These are phyloP conservation scores for Physella acuta DNA, from an alignment of 1,140 invertebrate genomes.

Conservation along the genomic window DNA sequence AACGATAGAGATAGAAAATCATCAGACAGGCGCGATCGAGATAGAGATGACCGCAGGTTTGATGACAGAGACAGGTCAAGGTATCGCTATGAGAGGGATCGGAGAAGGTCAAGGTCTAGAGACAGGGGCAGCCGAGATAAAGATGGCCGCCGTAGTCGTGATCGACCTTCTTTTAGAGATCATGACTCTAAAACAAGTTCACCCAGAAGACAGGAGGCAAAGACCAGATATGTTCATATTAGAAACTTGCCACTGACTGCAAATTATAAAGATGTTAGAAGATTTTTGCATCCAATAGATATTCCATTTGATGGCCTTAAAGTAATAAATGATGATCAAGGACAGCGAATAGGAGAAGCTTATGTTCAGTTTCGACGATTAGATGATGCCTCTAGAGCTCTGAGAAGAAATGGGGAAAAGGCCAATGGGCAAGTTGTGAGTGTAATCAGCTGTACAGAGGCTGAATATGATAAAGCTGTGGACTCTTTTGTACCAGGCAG, in stretches of 20 bases:
- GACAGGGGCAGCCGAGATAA: conserved; percentile 28
- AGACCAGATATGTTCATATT: conserved; percentile 26
- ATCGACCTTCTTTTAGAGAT: conserved; percentile 19
- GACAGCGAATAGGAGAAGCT: conserved; percentile 76
- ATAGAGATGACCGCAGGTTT: conserved; percentile 27
- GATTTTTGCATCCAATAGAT: conserved; percentile 76
- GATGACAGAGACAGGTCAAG: conserved; percentile 22
- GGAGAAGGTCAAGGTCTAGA: conserved; percentile 25
- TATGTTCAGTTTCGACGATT: conserved; percentile 74
- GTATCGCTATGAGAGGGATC: conserved; percentile 32
- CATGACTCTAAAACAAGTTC: conserved; percentile 13
- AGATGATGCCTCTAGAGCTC: conserved; percentile 70
- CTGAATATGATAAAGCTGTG: conserved; percentile 48
- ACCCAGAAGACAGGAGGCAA: neutral
- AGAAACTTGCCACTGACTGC: conserved; percentile 44
- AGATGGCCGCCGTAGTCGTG: conserved; percentile 23
- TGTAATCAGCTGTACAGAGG: conserved; percentile 39
- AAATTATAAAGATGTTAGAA: conserved; percentile 70
- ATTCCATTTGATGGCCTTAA: conserved; percentile 83
- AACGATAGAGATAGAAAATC: conserved; percentile 26
- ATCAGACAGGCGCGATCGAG: conserved; percentile 27
- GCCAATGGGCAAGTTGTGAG: conserved; percentile 46
- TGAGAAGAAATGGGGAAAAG: conserved; percentile 63
- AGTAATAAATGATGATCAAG: conserved; percentile 77
- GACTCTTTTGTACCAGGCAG: conserved; percentile 42